Evolutionary conservation across 2,888 invertebrate genomes (phyloP).

Genomic region (Euplexia lucipara): DNA sequence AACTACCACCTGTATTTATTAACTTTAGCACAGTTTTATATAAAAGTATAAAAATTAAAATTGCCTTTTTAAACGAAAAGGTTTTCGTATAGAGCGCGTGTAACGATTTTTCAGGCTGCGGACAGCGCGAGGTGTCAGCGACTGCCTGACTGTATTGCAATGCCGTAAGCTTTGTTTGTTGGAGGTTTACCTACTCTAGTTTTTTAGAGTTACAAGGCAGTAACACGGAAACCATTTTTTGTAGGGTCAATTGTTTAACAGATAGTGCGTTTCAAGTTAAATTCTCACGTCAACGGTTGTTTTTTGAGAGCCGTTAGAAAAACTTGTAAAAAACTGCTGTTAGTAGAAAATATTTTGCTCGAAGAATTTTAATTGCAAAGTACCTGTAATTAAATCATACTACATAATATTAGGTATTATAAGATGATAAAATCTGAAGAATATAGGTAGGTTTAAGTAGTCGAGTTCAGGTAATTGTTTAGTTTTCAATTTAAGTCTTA

Average conservation of each 20-base stretch:
- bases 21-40: neutral
- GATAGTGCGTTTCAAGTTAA: slow-evolving; percentile 30
- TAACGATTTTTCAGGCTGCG: slow-evolving; percentile 76
- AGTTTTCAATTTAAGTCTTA: too few relatives aligned
- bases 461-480: too few relatives aligned
- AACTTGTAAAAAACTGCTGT: slow-evolving; percentile 16
- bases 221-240: slow-evolving; percentile 74
- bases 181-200: slow-evolving; percentile 80
- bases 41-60: slow-evolving; percentile 2
- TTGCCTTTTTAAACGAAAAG: neutral
- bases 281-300: slow-evolving; percentile 41
- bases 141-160: slow-evolving; percentile 72
- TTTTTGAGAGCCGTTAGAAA: slow-evolving; percentile 9
- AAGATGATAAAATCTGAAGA: neutral
- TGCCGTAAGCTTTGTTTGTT: slow-evolving; percentile 81
- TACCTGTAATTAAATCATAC: neutral
- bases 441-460: too few relatives aligned
- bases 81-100: slow-evolving; percentile 10
- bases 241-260: slow-evolving; percentile 68
- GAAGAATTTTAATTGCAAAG: slow-evolving; percentile 2
- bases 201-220: slow-evolving; percentile 83
- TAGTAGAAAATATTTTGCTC: slow-evolving; percentile 14
- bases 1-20: neutral
- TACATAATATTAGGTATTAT: neutral
- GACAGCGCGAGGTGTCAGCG: slow-evolving; percentile 72